Percentiles rank a stretch among this genome's conserved stretches.
Evolutionary conservation across 2,797 vertebrate genomes (phyloP).

Genomic region (Eupleurogrammus muticus): DNA sequence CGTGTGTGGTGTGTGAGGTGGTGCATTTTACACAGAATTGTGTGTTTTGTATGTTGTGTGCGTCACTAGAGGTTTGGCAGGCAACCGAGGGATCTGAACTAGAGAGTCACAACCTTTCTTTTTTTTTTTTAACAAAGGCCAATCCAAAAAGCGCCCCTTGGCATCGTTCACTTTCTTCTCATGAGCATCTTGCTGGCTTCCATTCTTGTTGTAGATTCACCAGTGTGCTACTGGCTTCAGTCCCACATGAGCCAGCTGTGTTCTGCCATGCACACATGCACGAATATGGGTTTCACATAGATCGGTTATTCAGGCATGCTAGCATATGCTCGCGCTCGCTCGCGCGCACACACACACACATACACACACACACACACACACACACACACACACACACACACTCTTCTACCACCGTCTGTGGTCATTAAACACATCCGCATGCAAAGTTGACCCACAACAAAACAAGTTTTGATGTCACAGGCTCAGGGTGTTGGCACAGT

Average conservation of each 20-base stretch:
- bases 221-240: slow-evolving; percentile 50
- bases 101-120: slow-evolving; percentile 72
- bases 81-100: slow-evolving; percentile 62
- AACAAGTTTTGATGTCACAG: slow-evolving; percentile 84
- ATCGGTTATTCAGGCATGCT: slow-evolving; percentile 48
- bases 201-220: slow-evolving; percentile 44
- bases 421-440: slow-evolving; percentile 80
- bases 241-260: slow-evolving; percentile 44
- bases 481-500: slow-evolving; percentile 80
- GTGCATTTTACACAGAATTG: slow-evolving; percentile 54
- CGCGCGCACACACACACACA: too few relatives aligned
- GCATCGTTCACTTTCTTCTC: slow-evolving; percentile 56
- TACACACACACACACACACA: too few relatives aligned
- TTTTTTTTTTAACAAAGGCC: slow-evolving; percentile 68
- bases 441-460: slow-evolving; percentile 86
- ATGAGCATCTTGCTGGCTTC: slow-evolving; percentile 42
- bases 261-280: slow-evolving; percentile 27
- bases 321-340: slow-evolving; percentile 53
- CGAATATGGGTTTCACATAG: slow-evolving; percentile 8
- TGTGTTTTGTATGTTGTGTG: slow-evolving; percentile 66
- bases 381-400: slow-evolving; percentile 46
- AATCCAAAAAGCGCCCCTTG: slow-evolving; percentile 42
- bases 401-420: slow-evolving; percentile 75
- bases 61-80: slow-evolving; percentile 86
- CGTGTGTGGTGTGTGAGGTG: slow-evolving; percentile 52